A percentile compares a stretch with the other conserved stretches of the same genome.
These are phyloP conservation scores for Serinus canaria DNA, from an alignment of 2,113 vertebrate species.

Conservation along the genomic window DNA sequence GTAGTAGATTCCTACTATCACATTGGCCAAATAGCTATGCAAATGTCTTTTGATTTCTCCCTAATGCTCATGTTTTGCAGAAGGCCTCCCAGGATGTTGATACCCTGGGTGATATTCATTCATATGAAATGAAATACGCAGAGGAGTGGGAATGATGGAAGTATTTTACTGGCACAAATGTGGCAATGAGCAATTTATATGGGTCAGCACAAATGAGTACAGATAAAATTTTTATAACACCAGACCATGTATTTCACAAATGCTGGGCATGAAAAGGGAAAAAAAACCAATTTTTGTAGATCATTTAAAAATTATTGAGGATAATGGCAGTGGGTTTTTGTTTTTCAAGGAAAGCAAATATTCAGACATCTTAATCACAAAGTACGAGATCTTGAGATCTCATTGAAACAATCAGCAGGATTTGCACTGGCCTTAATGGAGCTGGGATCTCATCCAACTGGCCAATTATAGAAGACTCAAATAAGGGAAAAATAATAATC, in stretches of 20 bases:
- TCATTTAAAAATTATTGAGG: neutral
- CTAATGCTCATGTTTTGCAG: conserved; percentile 22
- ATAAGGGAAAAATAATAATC: neutral
- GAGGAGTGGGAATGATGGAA: neutral
- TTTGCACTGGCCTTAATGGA: neutral
- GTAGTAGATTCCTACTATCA: neutral
- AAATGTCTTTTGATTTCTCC: conserved; percentile 1
- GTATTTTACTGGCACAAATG: conserved; percentile 16
- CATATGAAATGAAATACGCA: conserved; percentile 15
- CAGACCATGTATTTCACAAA: neutral
- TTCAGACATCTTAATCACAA: neutral
- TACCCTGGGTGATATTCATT: neutral
- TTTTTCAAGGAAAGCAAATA: neutral
- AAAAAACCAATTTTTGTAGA: neutral
- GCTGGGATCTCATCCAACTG: neutral
- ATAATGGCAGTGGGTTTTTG: neutral
- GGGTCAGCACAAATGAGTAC: neutral
- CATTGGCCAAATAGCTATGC: neutral
- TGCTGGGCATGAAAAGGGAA: neutral
- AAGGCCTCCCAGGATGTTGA: neutral
- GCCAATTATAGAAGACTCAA: neutral
- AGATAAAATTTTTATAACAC: conserved; percentile 1
- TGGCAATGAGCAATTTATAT: neutral
- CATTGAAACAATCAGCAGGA: neutral
- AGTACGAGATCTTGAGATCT: neutral